phyloP scores from a whole-genome alignment of 2,888 invertebrate genomes.

The Drosophila planitibia region DNA sequence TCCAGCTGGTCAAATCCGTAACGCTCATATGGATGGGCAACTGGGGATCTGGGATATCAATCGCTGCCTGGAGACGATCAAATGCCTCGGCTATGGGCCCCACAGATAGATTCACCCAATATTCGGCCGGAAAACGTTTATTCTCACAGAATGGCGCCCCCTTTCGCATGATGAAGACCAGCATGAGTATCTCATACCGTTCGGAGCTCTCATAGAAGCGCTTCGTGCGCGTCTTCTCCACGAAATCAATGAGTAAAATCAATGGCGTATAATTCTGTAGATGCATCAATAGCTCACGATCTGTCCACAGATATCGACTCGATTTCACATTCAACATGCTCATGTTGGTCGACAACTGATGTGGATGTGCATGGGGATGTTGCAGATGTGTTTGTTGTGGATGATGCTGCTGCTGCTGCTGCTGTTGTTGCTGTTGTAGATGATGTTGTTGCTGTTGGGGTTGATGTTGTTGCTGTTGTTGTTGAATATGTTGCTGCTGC shows the following conservation, averaged over 20 bases:
- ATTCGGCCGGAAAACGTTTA: constrained; percentile 82
- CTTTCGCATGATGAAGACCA: constrained; percentile 80
- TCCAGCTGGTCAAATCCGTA: constrained; percentile 81
- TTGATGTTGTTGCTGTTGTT: constrained; percentile 23
- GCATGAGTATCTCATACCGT: constrained; percentile 81
- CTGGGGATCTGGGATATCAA: constrained; percentile 81
- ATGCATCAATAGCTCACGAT: constrained; percentile 80
- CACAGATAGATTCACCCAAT: constrained; percentile 82
- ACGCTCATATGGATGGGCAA: constrained; percentile 82
- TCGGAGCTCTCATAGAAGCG: constrained; percentile 82
- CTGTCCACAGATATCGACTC: constrained; percentile 77
- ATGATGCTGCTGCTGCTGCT: constrained; percentile 32
- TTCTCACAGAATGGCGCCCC: constrained; percentile 82
- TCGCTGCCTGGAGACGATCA: constrained; percentile 76
- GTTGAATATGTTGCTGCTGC: constrained; percentile 10
- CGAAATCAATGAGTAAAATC: constrained; percentile 79
- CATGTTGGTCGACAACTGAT: constrained; percentile 58
- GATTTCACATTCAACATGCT: constrained; percentile 63
- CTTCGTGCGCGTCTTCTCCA: constrained; percentile 82
- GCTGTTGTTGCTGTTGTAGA: constrained; percentile 20
- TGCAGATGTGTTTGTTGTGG: constrained; percentile 48
- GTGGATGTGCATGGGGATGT: constrained; percentile 39
- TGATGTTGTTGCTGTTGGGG: constrained; percentile 45
- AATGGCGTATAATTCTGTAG: constrained; percentile 81
- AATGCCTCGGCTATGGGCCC: constrained; percentile 80